Percentiles rank a stretch among this genome's conserved stretches.
phyloP scores from a whole-genome alignment of 2,888 invertebrate species.

The Drosophila nr. perissopoda region DNA sequence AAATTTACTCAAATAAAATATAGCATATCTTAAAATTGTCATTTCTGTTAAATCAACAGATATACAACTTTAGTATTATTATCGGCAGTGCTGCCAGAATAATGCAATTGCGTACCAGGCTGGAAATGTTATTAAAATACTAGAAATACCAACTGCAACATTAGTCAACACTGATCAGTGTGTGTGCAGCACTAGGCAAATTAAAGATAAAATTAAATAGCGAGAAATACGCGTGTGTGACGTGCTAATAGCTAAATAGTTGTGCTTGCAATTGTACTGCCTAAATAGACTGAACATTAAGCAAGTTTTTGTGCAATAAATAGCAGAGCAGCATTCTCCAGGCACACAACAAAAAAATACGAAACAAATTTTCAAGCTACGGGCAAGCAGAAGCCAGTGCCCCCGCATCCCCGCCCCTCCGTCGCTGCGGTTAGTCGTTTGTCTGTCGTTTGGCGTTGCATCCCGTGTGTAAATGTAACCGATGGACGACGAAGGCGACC shows the following conservation, averaged over 20 bases:
- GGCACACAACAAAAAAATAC: conserved; percentile 25
- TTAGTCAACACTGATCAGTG: conserved; percentile 37
- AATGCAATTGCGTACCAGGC: neutral
- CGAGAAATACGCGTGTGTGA: conserved; percentile 58
- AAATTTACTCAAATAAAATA: neutral
- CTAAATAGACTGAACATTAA: conserved; percentile 55
- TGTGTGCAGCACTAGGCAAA: conserved; percentile 56
- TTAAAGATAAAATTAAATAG: conserved; percentile 65
- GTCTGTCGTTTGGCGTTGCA: conserved; percentile 55
- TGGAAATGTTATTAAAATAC: conserved; percentile 36
- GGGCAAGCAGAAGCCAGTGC: conserved; percentile 54
- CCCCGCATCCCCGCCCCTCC: conserved; percentile 16
- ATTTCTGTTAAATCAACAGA: neutral
- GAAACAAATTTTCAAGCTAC: conserved; percentile 53
- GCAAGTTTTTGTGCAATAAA: conserved; percentile 69
- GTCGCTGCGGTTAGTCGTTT: conserved; percentile 45
- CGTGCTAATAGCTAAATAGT: conserved; percentile 56
- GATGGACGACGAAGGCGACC: conserved; percentile 66
- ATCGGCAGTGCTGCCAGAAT: conserved; percentile 27
- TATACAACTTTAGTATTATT: neutral
- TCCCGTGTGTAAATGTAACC: conserved; percentile 65
- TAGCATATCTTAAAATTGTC: neutral
- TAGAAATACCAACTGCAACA: conserved; percentile 12
- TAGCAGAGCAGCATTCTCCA: conserved; percentile 19
- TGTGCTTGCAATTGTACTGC: conserved; percentile 41